Percentiles rank a stretch among this genome's conserved stretches.
Conservation (phyloP, 2,888 invertebrate species). For the Sesamia inferens region DNA sequence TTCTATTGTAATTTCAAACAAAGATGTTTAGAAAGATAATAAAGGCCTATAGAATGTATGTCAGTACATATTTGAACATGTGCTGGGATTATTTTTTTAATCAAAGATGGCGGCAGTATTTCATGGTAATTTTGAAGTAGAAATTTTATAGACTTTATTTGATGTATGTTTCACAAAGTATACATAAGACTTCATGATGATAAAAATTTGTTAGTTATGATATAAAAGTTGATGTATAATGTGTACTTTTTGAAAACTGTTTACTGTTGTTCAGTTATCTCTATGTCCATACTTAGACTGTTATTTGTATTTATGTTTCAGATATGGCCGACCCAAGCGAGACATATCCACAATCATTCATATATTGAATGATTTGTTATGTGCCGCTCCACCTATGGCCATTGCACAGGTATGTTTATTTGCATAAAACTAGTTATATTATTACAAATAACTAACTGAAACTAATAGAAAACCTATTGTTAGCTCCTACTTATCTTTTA, state of each 20-base stretch:
- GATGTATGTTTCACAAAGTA: constrained; percentile 38
- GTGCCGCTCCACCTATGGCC: constrained; percentile 94
- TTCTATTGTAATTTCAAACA: constrained; percentile 31
- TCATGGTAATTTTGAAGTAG: constrained; percentile 37
- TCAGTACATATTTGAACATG: constrained; percentile 53
- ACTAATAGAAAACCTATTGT: constrained; percentile 27
- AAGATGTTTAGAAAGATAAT: constrained; percentile 35
- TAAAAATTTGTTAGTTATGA: constrained; percentile 31
- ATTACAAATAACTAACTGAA: constrained; percentile 25
- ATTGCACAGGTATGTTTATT: constrained; percentile 85
- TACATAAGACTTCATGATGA: constrained; percentile 41
- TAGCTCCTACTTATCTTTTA: constrained; percentile 33
- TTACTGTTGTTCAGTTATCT: constrained; percentile 43
- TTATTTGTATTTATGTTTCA: constrained; percentile 70
- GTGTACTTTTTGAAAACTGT: constrained; percentile 36
- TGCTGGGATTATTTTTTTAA: constrained; percentile 53
- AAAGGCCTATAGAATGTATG: constrained; percentile 42
- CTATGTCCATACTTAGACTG: constrained; percentile 35
- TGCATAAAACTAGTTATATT: not conserved
- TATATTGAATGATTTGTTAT: constrained; percentile 97
- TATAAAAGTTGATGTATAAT: constrained; percentile 35
- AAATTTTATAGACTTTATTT: constrained; percentile 18
- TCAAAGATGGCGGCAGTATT: constrained; percentile 43
- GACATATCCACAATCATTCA: constrained; percentile 99
- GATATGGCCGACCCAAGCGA: constrained; percentile 96